phyloP scores from a whole-genome alignment of 2,113 vertebrate species.

The Heliornis fulica region DNA sequence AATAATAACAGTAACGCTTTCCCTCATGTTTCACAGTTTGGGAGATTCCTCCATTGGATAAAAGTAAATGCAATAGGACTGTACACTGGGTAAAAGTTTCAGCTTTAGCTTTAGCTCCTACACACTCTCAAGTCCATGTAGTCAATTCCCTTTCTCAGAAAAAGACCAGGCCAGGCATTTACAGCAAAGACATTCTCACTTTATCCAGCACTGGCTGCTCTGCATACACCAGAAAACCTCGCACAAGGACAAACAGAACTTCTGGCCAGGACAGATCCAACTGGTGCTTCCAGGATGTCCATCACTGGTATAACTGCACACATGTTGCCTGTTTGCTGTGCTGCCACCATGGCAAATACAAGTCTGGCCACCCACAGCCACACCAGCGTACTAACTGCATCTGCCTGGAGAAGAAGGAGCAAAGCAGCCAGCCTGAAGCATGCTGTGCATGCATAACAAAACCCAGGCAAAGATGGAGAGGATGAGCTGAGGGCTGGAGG shows the following conservation, averaged over 20 bases:
- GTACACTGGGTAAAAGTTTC: background rate
- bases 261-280: background rate
- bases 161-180: background rate
- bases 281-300: background rate
- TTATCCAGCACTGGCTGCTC: background rate
- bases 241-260: background rate
- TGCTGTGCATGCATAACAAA: fast-evolving
- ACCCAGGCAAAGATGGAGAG: background rate
- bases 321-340: background rate
- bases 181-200: background rate
- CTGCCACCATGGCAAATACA: background rate
- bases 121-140: background rate
- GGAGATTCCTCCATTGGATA: background rate
- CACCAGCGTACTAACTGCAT: background rate
- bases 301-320: background rate
- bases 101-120: background rate
- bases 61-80: background rate
- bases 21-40: background rate
- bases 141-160: background rate
- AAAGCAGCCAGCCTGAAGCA: background rate
- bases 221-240: background rate
- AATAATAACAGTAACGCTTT: background rate
- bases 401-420: fast-evolving
- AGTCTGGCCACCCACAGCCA: background rate
- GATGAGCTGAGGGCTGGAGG: background rate